Evolutionary conservation across 2,113 vertebrate genomes (phyloP), one percentile per base, ranked within the genome.

Genomic region (Notothenia coriiceps): DNA sequence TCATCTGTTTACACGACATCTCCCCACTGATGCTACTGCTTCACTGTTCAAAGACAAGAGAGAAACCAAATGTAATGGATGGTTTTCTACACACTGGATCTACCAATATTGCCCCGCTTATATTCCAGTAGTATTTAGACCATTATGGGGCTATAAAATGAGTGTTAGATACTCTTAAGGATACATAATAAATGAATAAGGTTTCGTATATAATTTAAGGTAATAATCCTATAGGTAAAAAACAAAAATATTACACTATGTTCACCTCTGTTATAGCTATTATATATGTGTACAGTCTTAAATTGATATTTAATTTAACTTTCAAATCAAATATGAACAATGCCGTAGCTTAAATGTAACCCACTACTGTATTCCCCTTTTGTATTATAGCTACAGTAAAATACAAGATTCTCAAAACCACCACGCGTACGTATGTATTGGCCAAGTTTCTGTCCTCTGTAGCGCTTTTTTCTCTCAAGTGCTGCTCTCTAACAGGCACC

Each of bases 401-500:
- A 8, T 40, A 11, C 55, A 12, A 12, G 29, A 15, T 13, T 68
- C 33, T n/a, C 15, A 71, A 40, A 61, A 15, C 33, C 7, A 47
- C 1, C 13, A 70, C 61, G 70, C 75, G 0, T 61, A 74, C 75
- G 0, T 65, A 80, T 77, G 49, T 33, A 10, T 54, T 10, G 2
- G 1, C 8, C 2, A 0, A 2, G 46, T 66, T 47, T 70, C 44
- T 20, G 0, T 54, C n/a, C 9, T 75, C 29, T 54, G 22, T 8
- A 13, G 17, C 17, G n/a, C 13, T 57, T 18, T 52, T 87, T 57
- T 89, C 80, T 22, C 74, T 85, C n/a, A 91, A 14, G 2, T 25
- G 15, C 15, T 40, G 52, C 22, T 80, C 55, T 20, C 33, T 2
- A 44, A 40, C 57, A 10, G 80, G 14, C 49, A 59, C 57, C 9